Conservation (phyloP, 2,113 vertebrate genomes). For the Condylura cristata region DNA sequence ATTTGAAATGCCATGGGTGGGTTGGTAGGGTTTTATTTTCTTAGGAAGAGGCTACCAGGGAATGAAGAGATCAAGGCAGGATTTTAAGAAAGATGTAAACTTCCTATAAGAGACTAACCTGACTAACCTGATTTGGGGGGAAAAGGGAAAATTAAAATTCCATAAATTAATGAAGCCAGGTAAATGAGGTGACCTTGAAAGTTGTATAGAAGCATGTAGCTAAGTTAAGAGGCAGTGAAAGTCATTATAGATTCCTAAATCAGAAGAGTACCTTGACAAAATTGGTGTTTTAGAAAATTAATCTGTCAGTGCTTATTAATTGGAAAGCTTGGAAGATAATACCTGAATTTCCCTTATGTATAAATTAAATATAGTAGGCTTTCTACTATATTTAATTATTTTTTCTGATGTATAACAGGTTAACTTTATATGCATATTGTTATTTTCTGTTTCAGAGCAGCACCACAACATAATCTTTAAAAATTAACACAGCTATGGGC, state of each 20-base stretch:
- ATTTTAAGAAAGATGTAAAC: neutral
- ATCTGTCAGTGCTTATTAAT: neutral
- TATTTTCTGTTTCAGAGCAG: constrained; percentile 40
- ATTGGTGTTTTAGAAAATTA: constrained; percentile 23
- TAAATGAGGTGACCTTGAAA: neutral
- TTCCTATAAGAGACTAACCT: neutral
- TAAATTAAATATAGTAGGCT: constrained; percentile 9
- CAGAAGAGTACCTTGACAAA: neutral
- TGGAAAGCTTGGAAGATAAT: constrained; percentile 28
- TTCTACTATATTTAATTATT: constrained; percentile 2
- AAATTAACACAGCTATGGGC: neutral
- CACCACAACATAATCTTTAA: neutral
- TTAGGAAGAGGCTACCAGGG: neutral
- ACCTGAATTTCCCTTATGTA: constrained; percentile 15
- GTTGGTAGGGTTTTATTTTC: neutral
- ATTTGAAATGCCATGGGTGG: constrained; percentile 18
- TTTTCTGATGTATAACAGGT: neutral
- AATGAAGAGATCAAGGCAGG: neutral
- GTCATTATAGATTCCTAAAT: neutral
- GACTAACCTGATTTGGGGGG: neutral
- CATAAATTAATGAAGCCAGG: neutral
- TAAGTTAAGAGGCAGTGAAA: constrained; percentile 28
- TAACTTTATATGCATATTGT: constrained; percentile 7
- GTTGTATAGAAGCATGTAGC: neutral
- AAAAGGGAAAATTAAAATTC: constrained; percentile 5